Base-by-base conservation (phyloP, 1,140 invertebrate genomes). In the Akabosia matsudoensis region DNA sequence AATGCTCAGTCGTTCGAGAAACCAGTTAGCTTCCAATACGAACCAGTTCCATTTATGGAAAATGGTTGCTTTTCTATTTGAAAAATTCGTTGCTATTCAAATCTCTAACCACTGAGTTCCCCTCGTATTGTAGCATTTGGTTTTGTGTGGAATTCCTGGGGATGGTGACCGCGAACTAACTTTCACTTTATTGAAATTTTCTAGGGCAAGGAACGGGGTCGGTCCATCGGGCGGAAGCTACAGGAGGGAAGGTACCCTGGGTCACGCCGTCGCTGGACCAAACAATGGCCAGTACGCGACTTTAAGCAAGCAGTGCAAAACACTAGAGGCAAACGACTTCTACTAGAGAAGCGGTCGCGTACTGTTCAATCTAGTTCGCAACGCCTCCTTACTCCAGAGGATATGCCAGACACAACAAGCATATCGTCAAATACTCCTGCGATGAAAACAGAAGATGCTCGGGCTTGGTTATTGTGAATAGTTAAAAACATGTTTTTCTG, bases 261-360 rank as follows among this genome's bases (percentile, higher is more conserved):
- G 77, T 81, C 64, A 80, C 79, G 73, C 73, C 76, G 54, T 73
- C 61, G 52, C 33, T 56, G 52, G 85, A 79, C 84, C 85, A 70
- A 84, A 84, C 82, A 82, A 84, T 83, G 85, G 86, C 61, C 86
- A 87, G 83, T 88, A 88, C 83, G 85, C 86, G 77, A 88, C 94
- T 87, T 87, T 96, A 84, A 94, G 92, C 90, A 95, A 94, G 87
- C 93, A 95, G 86, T 96, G 94, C 90, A 96, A 96, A 86, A 96
- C 94, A 75, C 87, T 95, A n/a, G 94, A 95, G 87, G 93, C 93
- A 64, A 93, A 90, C 83, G 93, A 96, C 87, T 96, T 95, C 86
- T 96, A 96, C 92, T 96, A 92, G 94, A 92, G 18, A 7, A 45
- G 18, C 7, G 37, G 7, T 45, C 37, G n/a, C n/a, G n/a, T 45